Evolutionary conservation across 2,797 vertebrate genomes (phyloP), one percentile per base, ranked within the genome.

Genomic region (Pseudocheirus occidentalis): DNA sequence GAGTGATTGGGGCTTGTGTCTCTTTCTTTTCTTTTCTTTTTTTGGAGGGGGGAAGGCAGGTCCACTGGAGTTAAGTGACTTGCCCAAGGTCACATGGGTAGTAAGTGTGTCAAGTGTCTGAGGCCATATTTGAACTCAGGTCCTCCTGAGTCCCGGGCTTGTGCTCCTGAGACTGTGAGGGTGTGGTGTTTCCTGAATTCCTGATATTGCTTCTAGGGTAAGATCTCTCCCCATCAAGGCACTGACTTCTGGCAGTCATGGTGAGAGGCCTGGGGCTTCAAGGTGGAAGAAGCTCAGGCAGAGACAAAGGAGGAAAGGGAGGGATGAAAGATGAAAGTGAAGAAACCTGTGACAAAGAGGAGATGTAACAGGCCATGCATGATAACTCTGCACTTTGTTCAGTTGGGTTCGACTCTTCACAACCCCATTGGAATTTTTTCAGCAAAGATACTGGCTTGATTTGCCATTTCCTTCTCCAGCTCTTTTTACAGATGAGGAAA

Each of bases 1-100:
- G 52, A 55, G 24, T 10, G 27, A 54, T 46, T 3, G 31, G 9
- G 12, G 9, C 53, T 57, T 21, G 21, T 34, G 4, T 90, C 81
- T 99, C 99, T 93, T 99, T 99, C 97, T 53, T 53, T 53, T 53
- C 53, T 53, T 53, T 53, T 6, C 53, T 53, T 53, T 53, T 54
- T 54, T 54, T 54, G 10, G 53, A 12, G 53, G 53, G 53, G 53
- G 53, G 53, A 54, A 54, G 53, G 53, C 9, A 54, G 53, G 53
- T 54, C 53, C 11, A 54, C 10, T 54, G 53, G 53, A 10, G 53
- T 54, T 54, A 54, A 54, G 53, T 12, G 53, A 54, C 53, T 54
- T 54, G 53, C 53, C 53, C 53, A 54, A 54, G 53, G 10, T 54
- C 53, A 54, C 53, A 54, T 12, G 10, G 1, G 10, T 54, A 54